Evolutionary conservation across 2,797 vertebrate genomes (phyloP).

Genomic region (Pantherophis vulpinus): DNA sequence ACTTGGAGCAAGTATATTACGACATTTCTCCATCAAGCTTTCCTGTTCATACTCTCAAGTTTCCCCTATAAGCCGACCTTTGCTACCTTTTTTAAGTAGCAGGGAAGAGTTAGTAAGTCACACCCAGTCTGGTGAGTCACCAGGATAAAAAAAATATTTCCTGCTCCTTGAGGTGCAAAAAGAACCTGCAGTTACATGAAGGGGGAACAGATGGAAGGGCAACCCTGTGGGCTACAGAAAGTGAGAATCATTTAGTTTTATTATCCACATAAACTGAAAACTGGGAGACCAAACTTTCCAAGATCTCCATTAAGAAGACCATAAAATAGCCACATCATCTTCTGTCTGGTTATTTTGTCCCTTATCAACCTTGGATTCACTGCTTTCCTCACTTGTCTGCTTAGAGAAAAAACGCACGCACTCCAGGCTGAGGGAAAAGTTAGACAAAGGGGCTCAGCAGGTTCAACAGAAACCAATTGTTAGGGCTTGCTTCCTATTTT

Average conservation of each 20-base stretch:
- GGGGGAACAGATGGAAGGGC: background rate
- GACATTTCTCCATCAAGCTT: background rate
- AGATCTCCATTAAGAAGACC: background rate
- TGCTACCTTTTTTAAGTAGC: background rate
- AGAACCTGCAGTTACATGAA: background rate
- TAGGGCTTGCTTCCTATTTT: background rate
- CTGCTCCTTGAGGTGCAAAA: background rate
- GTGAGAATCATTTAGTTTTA: background rate
- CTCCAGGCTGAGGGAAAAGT: background rate
- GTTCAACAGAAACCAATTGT: background rate
- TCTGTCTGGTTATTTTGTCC: no score
- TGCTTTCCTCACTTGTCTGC: no score
- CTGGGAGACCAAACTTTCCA: background rate
- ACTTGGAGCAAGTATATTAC: background rate
- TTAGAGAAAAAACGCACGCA: background rate
- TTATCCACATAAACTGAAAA: background rate
- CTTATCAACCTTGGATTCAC: background rate
- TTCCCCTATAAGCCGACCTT: background rate
- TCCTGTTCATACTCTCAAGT: background rate
- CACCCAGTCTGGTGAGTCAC: conserved; percentile 47
- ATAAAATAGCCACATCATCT: background rate
- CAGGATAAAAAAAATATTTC: conserved; percentile 13
- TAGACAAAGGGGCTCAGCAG: background rate
- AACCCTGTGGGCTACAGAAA: background rate
- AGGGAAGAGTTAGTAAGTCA: background rate